Percentiles rank a stretch among this genome's conserved stretches.
These are phyloP conservation scores for Alcis repandata DNA, from an alignment of 2,888 invertebrate species.

Conservation along the genomic window DNA sequence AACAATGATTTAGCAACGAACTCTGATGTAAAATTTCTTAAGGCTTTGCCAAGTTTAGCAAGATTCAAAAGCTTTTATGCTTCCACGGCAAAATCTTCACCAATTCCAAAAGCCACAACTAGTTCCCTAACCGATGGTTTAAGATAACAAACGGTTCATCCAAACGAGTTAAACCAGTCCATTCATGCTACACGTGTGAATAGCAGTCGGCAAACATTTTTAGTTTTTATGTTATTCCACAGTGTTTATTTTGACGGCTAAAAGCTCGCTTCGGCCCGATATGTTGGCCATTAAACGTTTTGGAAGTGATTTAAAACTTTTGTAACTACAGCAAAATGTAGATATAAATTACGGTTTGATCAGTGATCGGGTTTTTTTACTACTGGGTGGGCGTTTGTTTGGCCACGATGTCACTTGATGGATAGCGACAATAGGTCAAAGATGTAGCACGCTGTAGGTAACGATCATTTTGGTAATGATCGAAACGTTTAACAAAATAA, in stretches of 20 bases:
- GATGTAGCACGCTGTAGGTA: too few relatives aligned
- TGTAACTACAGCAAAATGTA: background rate
- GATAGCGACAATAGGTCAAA: too few relatives aligned
- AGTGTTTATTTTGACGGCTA: conserved; percentile 39
- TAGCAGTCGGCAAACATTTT: conserved; percentile 41
- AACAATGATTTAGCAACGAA: too few relatives aligned
- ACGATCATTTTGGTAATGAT: too few relatives aligned
- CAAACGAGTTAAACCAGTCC: conserved; percentile 42
- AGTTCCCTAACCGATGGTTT: conserved; percentile 17
- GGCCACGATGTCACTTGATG: too few relatives aligned
- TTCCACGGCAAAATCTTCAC: background rate
- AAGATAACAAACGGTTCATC: conserved; percentile 37
- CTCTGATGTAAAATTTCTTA: too few relatives aligned
- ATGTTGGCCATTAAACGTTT: conserved; percentile 7
- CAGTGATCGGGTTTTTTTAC: too few relatives aligned
- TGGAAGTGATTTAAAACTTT: background rate
- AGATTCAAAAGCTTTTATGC: background rate
- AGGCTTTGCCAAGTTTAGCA: background rate
- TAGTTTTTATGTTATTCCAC: conserved; percentile 32
- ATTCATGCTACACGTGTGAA: conserved; percentile 41
- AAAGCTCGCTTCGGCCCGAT: conserved; percentile 14
- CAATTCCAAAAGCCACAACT: conserved; percentile 8
- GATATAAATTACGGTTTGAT: too few relatives aligned
- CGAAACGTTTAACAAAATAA: too few relatives aligned
- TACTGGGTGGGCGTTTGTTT: too few relatives aligned